Evolutionary conservation across 2,888 invertebrate genomes (phyloP).

Genomic region (Nezara viridula): DNA sequence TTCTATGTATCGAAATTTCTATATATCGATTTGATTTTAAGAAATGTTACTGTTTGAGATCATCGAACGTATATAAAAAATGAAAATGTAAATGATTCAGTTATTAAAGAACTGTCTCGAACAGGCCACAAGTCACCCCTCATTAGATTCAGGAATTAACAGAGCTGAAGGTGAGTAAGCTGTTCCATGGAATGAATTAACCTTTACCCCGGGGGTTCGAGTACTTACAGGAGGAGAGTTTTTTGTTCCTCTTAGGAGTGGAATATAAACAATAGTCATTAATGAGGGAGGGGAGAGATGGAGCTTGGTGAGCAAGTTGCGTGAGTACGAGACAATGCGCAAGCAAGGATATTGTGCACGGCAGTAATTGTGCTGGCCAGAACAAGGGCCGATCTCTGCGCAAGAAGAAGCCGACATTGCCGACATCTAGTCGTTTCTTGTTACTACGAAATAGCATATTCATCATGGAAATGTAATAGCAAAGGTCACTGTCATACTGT

Average conservation of each 20-base stretch:
- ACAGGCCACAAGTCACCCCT: neutral
- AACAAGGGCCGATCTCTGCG: neutral
- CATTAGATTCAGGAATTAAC: neutral
- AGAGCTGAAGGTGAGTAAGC: neutral
- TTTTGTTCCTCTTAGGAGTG: neutral
- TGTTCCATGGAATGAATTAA: constrained; percentile 20
- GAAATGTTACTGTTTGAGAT: too few species aligned
- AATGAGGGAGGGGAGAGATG: neutral
- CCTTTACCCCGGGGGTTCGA: neutral
- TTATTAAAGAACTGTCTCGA: neutral
- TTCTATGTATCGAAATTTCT: too few species aligned
- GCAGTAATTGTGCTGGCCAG: neutral
- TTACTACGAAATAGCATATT: neutral
- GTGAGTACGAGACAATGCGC: neutral
- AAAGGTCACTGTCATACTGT: neutral
- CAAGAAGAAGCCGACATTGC: neutral
- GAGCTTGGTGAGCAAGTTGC: neutral
- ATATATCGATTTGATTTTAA: too few species aligned
- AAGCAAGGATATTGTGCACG: neutral
- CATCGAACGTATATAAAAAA: too few species aligned
- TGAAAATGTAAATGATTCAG: neutral
- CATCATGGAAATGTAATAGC: neutral
- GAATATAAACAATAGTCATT: constrained; percentile 33
- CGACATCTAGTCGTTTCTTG: neutral
- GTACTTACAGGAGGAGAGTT: neutral